Conservation (phyloP, 2,888 invertebrate species). For the Tridacna crocea region DNA sequence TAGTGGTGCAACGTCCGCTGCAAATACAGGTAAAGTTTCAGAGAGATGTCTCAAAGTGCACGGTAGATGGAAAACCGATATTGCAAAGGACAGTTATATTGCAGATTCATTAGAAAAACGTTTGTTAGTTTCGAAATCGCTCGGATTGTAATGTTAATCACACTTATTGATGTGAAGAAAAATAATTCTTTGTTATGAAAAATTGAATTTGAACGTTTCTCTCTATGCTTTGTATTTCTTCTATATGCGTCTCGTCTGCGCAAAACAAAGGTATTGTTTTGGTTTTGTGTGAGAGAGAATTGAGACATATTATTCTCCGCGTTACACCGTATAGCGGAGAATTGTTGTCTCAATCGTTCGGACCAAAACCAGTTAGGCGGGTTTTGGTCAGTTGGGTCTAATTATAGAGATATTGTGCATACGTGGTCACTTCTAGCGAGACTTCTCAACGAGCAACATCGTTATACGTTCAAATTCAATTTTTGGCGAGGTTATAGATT, state of each 20-base stretch:
- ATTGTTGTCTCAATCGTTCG: neutral
- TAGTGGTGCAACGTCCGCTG: slow-evolving; percentile 31
- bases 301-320: slow-evolving; percentile 4
- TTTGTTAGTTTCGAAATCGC: slow-evolving; percentile 26
- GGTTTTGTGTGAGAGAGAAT: neutral
- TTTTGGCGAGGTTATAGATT: too few relatives aligned
- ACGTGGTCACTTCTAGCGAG: too few relatives aligned
- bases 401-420: too few relatives aligned
- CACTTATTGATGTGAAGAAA: too few relatives aligned
- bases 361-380: neutral
- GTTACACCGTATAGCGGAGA: slow-evolving; percentile 4
- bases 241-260: neutral
- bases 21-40: slow-evolving; percentile 14
- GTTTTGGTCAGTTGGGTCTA: neutral
- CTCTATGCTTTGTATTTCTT: neutral
- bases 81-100: slow-evolving; percentile 34
- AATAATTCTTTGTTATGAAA: too few relatives aligned
- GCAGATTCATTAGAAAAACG: slow-evolving; percentile 26
- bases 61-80: slow-evolving; percentile 42
- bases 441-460: too few relatives aligned
- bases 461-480: too few relatives aligned
- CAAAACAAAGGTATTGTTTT: neutral
- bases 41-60: slow-evolving; percentile 38
- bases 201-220: neutral
- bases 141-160: slow-evolving; percentile 19